Evolutionary conservation across 2,797 vertebrate genomes (phyloP).

Genomic region (Columba guinea): DNA sequence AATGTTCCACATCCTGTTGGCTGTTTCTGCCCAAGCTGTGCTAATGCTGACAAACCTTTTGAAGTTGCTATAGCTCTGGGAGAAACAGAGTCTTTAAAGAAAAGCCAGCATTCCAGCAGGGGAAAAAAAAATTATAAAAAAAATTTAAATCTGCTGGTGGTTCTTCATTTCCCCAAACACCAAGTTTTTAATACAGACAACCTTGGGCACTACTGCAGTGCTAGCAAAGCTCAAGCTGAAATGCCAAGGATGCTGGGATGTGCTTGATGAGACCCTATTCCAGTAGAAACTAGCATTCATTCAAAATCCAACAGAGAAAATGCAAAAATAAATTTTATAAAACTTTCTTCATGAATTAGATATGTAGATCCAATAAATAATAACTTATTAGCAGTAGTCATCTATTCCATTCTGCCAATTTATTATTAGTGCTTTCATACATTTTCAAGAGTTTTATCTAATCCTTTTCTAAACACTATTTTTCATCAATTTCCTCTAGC

Average conservation of each 20-base stretch:
- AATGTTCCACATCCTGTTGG: constrained; percentile 25
- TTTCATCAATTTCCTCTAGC: background rate
- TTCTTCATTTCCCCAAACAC: background rate
- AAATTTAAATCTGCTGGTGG: background rate
- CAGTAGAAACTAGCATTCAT: background rate
- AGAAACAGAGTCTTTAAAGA: background rate
- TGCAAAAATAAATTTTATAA: background rate
- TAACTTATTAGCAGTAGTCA: background rate
- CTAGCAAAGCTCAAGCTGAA: background rate
- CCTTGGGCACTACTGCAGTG: background rate
- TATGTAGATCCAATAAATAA: background rate
- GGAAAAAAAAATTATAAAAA: background rate
- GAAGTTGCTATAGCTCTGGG: background rate
- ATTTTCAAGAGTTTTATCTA: constrained; percentile 12
- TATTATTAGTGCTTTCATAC: background rate
- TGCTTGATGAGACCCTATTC: background rate
- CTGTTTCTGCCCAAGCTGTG: constrained; percentile 20
- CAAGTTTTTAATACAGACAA: background rate
- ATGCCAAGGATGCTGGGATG: background rate
- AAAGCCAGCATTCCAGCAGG: background rate
- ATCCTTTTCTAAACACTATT: background rate
- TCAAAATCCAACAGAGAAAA: background rate
- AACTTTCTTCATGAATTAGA: background rate
- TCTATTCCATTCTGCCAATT: background rate
- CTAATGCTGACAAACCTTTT: constrained; percentile 20